Base-by-base conservation (phyloP, 2,113 vertebrate genomes). In the Ornithorhynchus anatinus region DNA sequence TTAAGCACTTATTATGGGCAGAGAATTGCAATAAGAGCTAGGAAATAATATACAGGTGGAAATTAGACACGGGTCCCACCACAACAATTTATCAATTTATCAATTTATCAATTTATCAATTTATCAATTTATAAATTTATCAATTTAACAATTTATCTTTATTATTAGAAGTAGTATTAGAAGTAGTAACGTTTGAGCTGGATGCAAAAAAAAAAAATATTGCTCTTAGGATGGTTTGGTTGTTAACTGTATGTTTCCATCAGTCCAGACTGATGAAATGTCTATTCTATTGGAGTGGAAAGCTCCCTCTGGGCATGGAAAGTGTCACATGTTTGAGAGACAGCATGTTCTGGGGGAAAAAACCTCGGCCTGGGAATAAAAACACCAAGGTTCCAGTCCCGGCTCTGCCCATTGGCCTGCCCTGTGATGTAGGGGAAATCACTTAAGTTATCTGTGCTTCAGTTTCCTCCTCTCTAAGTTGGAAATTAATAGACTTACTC, bases 231-330 rank as follows among this genome's bases (percentile, higher is more conserved):
- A 82, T 64, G 65, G 70, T 23, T 72, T 74, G 63, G 81, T 64
- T 44, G 80, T 75, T 81, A 88, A 77, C 31, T 78, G 75, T 72
- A 53, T 58, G 5, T 70, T 84, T 85, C 81, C 79, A 87, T 85
- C 83, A 80, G 61, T n/a, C n/a, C n/a, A n/a, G n/a, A n/a, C n/a
- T n/a, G n/a, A n/a, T n/a, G n/a, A n/a, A n/a, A n/a, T n/a, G n/a
- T n/a, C n/a, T n/a, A n/a, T n/a, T n/a, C n/a, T n/a, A n/a, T n/a
- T n/a, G n/a, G n/a, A n/a, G n/a, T n/a, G n/a, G n/a, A n/a, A n/a
- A n/a, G n/a, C 37, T 14, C 2, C 4, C 47, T 71, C 31, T 10
- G 5, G 35, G 51, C 29, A 69, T 22, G 52, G 15, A 17, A 19
- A 27, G 25, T 16, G 1, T 23, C 17, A 20, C 15, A 8, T 19